These are phyloP conservation scores for Ptiloglossa arizonensis DNA, from an alignment of 1,140 invertebrate species.

Conservation along the genomic window DNA sequence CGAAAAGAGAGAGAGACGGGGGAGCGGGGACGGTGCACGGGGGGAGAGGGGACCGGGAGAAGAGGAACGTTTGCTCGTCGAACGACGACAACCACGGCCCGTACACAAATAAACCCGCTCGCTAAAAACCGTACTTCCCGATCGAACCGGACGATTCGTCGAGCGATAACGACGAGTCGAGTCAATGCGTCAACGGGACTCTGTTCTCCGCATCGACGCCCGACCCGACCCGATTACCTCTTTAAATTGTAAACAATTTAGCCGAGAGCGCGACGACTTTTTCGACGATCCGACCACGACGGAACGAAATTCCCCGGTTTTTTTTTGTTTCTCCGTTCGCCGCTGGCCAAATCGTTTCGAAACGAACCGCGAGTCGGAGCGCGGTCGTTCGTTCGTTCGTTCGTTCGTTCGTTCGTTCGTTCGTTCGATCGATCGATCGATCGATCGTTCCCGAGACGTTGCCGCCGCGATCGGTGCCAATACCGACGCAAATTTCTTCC, in stretches of 20 bases:
- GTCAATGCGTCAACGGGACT: constrained; percentile 75
- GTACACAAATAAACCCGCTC: constrained; percentile 54
- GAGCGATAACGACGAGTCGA: constrained; percentile 79
- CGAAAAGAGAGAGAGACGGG: constrained; percentile 14
- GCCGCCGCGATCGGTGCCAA: no score
- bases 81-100: constrained; percentile 51
- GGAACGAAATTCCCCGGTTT: no score
- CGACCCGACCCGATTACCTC: constrained; percentile 51
- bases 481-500: no score
- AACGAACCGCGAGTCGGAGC: no score
- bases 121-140: constrained; percentile 55
- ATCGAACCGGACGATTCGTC: constrained; percentile 73
- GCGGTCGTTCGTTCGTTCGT: no score
- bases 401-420: no score
- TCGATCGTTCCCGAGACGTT: background rate
- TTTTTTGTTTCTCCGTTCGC: no score
- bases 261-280: no score
- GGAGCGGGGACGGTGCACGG: background rate
- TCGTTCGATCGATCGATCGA: no score
- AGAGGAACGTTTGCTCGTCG: constrained; percentile 61
- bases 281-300: no score
- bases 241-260: constrained; percentile 76
- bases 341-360: no score
- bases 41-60: constrained; percentile 27
- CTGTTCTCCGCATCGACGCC: background rate